Conservation (phyloP, 2,113 vertebrate species). For the Hemiscyllium ocellatum region DNA sequence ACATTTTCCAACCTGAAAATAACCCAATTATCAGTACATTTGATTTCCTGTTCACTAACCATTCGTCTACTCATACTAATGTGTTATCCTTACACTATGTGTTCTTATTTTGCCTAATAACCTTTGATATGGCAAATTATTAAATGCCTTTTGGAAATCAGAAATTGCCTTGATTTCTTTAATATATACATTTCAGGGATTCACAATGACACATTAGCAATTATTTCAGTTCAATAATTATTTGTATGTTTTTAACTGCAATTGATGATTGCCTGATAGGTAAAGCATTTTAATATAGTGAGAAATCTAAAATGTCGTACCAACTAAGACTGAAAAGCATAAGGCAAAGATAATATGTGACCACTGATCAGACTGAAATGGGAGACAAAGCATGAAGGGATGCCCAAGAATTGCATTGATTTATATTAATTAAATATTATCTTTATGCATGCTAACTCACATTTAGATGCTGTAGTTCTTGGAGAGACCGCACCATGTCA, state of each 20-base stretch:
- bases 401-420: neutral
- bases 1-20: too few relatives aligned
- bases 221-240: neutral
- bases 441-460: constrained; percentile 50
- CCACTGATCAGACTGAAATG: neutral
- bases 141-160: too few relatives aligned
- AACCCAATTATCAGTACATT: too few relatives aligned
- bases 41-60: too few relatives aligned
- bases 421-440: neutral
- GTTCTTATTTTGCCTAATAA: too few relatives aligned
- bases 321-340: neutral
- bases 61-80: too few relatives aligned
- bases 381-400: neutral
- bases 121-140: too few relatives aligned
- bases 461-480: constrained; percentile 54
- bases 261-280: neutral
- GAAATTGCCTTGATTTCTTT: neutral
- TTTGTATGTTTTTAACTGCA: neutral
- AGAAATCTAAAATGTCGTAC: neutral
- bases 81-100: too few relatives aligned
- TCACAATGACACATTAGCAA: neutral
- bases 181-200: neutral
- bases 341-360: neutral
- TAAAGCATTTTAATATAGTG: neutral
- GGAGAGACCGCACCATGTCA: constrained; percentile 58